Base-by-base conservation (phyloP, 2,888 invertebrate genomes). In the Orgyia antiqua region DNA sequence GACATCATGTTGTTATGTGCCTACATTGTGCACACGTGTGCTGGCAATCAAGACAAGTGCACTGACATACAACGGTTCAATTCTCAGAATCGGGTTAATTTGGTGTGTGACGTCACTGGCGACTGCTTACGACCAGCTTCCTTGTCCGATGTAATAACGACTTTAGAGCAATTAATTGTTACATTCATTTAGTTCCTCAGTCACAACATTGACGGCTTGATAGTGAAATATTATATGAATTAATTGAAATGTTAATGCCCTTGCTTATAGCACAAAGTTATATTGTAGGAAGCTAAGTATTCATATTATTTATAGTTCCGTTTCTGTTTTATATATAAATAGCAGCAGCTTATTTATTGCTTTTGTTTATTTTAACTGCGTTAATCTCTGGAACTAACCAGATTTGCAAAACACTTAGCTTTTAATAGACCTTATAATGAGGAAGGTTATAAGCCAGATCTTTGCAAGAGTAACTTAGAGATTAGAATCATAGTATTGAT, bases 21-120 rank as follows among this genome's bases (percentile, higher is more conserved):
- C n/a, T n/a, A 62, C 54, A 56, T 52, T 64, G 64, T 66, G 64
- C 67, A 72, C 79, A 78, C 75, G 73, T 75, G 76, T 51, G 69
- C 59, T 50, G 54, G 47, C 63, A 57, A 66, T 69, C 72, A 61
- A 67, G 75, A 75, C 78, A 74, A 76, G 77, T 77, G 76, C 74
- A 76, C 72, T 67, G 68, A 70, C 74, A 67, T 68, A 68, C 65
- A 63, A 70, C 70, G 69, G 65, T 68, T 69, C 62, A 58, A 58
- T 82, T 82, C 80, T 77, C 60, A 51, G 83, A 80, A 82, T 66
- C 66, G 66, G 69, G 76, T 80, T 80, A 82, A 83, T 80, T 82
- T 61, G 58, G 76, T 62, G 58, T 61, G 65, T 80, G 80, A 82
- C 82, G 80, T 80, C 78, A 80, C 43, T 45, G 42, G 43, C 49